phyloP scores from a whole-genome alignment of 2,797 vertebrate species.

The Lagodon rhomboides region DNA sequence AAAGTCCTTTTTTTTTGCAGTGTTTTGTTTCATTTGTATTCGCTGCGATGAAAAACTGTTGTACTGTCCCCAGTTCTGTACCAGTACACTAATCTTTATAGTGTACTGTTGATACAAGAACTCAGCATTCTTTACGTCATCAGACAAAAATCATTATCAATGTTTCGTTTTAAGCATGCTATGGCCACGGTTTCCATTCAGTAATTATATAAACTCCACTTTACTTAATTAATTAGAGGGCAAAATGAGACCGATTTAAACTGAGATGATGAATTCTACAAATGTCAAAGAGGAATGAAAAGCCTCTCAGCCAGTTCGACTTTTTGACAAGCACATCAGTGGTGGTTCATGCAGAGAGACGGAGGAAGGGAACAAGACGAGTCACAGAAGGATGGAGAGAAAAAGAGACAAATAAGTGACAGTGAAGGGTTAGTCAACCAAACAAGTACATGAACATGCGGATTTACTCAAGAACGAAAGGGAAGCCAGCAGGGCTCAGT shows the following conservation, averaged over 20 bases:
- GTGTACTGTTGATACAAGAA: background rate
- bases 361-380: conserved; percentile 10
- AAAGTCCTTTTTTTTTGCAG: background rate
- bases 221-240: background rate
- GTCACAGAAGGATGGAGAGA: background rate
- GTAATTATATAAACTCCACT: background rate
- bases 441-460: background rate
- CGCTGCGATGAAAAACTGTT: background rate
- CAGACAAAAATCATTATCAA: background rate
- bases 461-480: background rate
- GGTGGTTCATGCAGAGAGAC: background rate
- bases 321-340: conserved; percentile 16
- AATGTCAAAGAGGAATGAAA: background rate
- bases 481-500: background rate
- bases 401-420: background rate
- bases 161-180: background rate
- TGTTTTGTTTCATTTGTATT: background rate
- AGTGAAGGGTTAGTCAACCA: conserved; percentile 1
- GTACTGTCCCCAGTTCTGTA: background rate
- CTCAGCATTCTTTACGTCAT: background rate
- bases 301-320: too few species aligned
- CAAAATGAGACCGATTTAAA: conserved; percentile 2
- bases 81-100: background rate
- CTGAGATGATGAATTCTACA: background rate
- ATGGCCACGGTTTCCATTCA: background rate